Base-by-base conservation (phyloP, 2,888 invertebrate genomes). In the Thymelicus lineola region DNA sequence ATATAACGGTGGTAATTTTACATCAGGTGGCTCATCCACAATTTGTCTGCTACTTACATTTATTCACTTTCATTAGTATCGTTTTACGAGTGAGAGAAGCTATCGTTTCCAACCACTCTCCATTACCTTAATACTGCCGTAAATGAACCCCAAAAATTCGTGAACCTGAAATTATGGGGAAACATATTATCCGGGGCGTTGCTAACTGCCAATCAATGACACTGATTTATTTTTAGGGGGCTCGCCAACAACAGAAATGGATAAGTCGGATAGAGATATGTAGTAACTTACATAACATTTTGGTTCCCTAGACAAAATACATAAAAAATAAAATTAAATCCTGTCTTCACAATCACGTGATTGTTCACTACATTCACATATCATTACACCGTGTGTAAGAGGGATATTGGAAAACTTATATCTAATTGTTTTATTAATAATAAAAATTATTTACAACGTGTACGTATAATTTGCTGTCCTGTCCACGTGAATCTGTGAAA, bases 191-290 rank as follows among this genome's bases (percentile, higher is more conserved):
- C 83, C 82, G 82, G 85, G 88, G 90, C 91, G 90, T 88, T 83
- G 83, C 89, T 89, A 90, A 90, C 90, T 86, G 83, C 86, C 91
- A 90, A 91, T 91, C 90, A 91, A 90, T 91, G 89, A 86, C 88
- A 86, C 87, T 87, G 90, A 91, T 90, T 90, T 90, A 90, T 91
- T 79, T 82, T 80, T 65, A 73, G 82, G 86, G 89, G 84, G 75
- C 70, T 70, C 69, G 64, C 71, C 66, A 70, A 75, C 75, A 71
- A 71, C 71, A 66, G 71, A 73, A 69, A 71, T 70, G 59, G 50
- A 53, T 60, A 65, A 71, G 55, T 66, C 4, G 7, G 12, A 10
- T 36, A 42, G 50, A 42, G 28, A 36, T 36, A 65, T 0, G n/a
- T 55, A 20, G 1, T 45, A 57, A 9, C 6, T 20, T 1, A 36